Evolutionary conservation across 2,888 invertebrate species (phyloP), one percentile per base, ranked within the genome.

Genomic region (Lordiphosa fenestrarum): DNA sequence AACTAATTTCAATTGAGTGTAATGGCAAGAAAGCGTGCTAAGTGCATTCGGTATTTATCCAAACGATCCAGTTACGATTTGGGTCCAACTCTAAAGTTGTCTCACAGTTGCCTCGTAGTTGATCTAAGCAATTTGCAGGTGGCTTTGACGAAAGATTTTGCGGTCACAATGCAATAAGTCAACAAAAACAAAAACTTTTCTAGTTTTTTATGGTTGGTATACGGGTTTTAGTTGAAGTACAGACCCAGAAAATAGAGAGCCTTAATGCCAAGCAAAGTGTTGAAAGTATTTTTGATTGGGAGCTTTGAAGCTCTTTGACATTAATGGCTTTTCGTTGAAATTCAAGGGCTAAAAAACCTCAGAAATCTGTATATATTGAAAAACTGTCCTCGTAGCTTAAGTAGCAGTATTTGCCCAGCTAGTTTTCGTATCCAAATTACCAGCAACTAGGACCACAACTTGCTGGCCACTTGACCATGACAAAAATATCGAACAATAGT

Each of bases 381-480:
- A 25, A 25, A 2, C 6, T 6, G 7, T 25, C 25, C 25, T 7
- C 25, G 2, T 23, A 23, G 7, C 6, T 7, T 25, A 3, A 23
- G 6, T 23, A 6, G 6, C 6, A 23, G 6, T 5, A 23, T 23
- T 23, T 23, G 0, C 1, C 2, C 7, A 7, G 7, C 25, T 13
- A 21, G 41, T 25, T 42, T 30, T 25, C 35, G 21, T 30, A 38
- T 25, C 30, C 12, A 37, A 41, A n/a, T 21, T 41, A n/a, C 4
- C 39, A 10, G 9, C 42, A 25, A 6, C 5, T 6, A n/a, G 33
- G 19, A 15, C 15, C 15, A 15, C 15, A 15, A 15, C 30, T 30
- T 66, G 58, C 55, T 80, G 75, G 60, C 69, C 76, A 84, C 71
- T 78, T 83, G 81, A 83, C 83, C 86, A 68, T 86, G 81, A 76